Percentiles rank a stretch among this genome's conserved stretches.
These are phyloP conservation scores for Suncus etruscus DNA, from an alignment of 2,113 vertebrate genomes.

Conservation along the genomic window DNA sequence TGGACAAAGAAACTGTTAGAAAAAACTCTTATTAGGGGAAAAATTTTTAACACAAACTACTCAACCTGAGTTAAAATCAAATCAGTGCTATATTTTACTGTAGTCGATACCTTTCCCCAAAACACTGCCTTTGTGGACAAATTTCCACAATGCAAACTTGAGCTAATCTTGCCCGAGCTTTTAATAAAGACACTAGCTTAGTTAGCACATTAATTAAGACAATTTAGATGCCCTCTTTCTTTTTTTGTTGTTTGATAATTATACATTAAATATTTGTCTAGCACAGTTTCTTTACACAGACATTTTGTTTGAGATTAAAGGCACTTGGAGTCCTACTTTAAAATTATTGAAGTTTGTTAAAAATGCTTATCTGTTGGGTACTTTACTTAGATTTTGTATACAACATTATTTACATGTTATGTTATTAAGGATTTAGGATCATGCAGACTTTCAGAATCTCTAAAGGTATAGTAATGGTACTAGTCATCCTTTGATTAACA, in stretches of 20 bases:
- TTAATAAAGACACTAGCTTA: constrained; percentile 68
- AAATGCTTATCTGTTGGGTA: neutral
- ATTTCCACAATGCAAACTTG: constrained; percentile 60
- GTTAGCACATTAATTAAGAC: constrained; percentile 73
- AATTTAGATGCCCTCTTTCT: constrained; percentile 47
- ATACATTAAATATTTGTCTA: neutral
- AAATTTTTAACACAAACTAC: neutral
- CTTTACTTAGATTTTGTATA: constrained; percentile 59
- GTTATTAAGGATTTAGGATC: constrained; percentile 61
- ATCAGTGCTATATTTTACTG: neutral
- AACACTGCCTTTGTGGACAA: constrained; percentile 42
- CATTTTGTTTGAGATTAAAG: neutral
- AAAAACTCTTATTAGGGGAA: neutral
- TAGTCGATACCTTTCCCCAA: constrained; percentile 15
- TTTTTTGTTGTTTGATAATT: constrained; percentile 27
- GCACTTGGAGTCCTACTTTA: neutral
- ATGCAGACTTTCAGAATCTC: constrained; percentile 39
- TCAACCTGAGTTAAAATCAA: neutral
- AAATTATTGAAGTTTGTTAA: constrained; percentile 31
- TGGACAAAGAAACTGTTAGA: neutral
- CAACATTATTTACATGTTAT: constrained; percentile 36
- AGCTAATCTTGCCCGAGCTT: constrained; percentile 70
- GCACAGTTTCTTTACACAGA: neutral
- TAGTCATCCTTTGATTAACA: constrained; percentile 26
- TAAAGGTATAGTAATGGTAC: constrained; percentile 41